Evolutionary conservation across 1,140 invertebrate genomes (phyloP), one percentile per base, ranked within the genome.

Genomic region (Olivierus martensii): DNA sequence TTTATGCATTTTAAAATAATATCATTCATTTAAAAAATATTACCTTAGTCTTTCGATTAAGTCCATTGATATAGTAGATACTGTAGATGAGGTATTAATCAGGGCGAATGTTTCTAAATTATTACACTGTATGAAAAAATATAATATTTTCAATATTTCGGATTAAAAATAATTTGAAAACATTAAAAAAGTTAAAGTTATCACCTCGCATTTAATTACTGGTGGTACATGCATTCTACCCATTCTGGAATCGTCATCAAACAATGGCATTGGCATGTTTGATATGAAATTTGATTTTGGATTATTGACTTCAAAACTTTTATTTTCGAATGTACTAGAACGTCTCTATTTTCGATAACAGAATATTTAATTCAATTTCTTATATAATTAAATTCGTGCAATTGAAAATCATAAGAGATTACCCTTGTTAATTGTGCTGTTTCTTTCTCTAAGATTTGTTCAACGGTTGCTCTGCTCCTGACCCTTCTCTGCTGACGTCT

Each of bases 141-240:
- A 28, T 6, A 9, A 28, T 28, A 9, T 28, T 28, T 6, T 28
- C 9, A 28, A 28, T 28, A 28, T 28, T 9, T 28, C 9, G 9
- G n/a, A n/a, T 9, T 6, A 28, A 9, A 28, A 9, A 28, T 1
- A 1, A 28, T 28, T 28, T 28, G 9, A 9, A 46, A 4, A n/a
- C n/a, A n/a, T n/a, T n/a, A n/a, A 21, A 5, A 44, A 21, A 44
- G 17, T 2, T 1, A 19, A 19, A 14, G 38, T 15, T 44, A 10
- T 47, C 37, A 52, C 54, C 19, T 56, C 49, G 15, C 54, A 56
- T n/a, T 21, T 34, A n/a, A 56, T 46, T 12, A 56, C 49, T 3
- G 54, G 54, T 22, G 54, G 54, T n/a, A 56, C 37, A 19, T 56
- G 54, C 54, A 56, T 56, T 36, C 54, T 51, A 17, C 49, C 54